Percentiles rank a stretch among this genome's conserved stretches.
These are phyloP conservation scores for Nineta flava DNA, from an alignment of 2,888 invertebrate species.

Conservation along the genomic window DNA sequence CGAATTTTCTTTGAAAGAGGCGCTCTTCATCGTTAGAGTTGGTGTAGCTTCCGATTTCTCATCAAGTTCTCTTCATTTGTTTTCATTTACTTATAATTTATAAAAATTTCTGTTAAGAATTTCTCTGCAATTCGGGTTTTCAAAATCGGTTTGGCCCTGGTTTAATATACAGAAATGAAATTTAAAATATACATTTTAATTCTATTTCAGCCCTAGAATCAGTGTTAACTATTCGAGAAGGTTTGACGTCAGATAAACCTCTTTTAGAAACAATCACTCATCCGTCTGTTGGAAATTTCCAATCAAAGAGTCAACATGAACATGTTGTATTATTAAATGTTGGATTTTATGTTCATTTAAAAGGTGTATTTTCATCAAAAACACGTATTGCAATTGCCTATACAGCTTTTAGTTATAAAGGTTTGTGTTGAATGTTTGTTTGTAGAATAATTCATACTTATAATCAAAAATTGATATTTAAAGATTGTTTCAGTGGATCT, in stretches of 20 bases:
- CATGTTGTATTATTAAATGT: slow-evolving; percentile 43
- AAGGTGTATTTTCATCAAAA: slow-evolving; percentile 43
- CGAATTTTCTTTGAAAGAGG: too few species aligned
- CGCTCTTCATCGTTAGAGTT: too few species aligned
- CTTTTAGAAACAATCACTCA: slow-evolving; percentile 39
- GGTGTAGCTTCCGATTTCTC: too few species aligned
- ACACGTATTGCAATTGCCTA: slow-evolving; percentile 52
- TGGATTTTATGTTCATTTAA: slow-evolving; percentile 52
- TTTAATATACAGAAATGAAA: not conserved
- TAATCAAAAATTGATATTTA: slow-evolving; percentile 12
- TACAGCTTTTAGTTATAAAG: slow-evolving; percentile 52
- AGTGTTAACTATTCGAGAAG: slow-evolving; percentile 46
- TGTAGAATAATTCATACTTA: slow-evolving; percentile 1
- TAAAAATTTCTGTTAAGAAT: too few species aligned
- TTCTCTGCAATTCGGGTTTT: too few species aligned
- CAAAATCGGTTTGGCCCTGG: too few species aligned
- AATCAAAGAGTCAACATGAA: slow-evolving; percentile 29
- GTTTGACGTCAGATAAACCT: slow-evolving; percentile 45
- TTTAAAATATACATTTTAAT: not conserved
- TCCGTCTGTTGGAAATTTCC: slow-evolving; percentile 23
- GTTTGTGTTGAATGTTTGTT: slow-evolving; percentile 20
- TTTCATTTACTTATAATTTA: too few species aligned
- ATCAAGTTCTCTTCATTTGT: too few species aligned
- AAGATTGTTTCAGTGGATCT: slow-evolving; percentile 48
- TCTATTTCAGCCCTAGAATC: slow-evolving; percentile 35